Conservation (phyloP, 1,140 invertebrate genomes). For the Doryteuthis pealeii region DNA sequence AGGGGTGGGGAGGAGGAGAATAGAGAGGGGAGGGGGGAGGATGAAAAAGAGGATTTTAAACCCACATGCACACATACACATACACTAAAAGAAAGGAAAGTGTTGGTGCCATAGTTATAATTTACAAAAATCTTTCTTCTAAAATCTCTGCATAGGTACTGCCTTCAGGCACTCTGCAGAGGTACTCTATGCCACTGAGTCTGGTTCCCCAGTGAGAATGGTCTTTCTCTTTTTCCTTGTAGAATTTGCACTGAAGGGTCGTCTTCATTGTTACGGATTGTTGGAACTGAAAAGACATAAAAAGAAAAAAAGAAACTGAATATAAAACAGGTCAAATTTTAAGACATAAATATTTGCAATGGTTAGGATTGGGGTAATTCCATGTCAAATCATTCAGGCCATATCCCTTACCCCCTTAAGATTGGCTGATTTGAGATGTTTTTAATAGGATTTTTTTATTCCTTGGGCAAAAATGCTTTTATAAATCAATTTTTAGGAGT, state of each 20-base stretch:
- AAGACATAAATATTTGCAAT: too few species aligned
- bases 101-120: not conserved
- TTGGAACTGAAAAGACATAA: slow-evolving; percentile 4
- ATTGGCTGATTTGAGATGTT: too few species aligned
- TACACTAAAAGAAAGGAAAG: not conserved
- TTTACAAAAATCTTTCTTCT: slow-evolving; percentile 7
- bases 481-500: too few species aligned
- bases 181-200: not conserved
- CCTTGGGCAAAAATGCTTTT: too few species aligned
- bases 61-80: not conserved
- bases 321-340: too few species aligned
- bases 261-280: slow-evolving; percentile 3
- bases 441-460: too few species aligned
- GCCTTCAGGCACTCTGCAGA: slow-evolving; percentile 1
- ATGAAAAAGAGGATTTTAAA: not conserved
- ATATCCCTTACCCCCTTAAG: too few species aligned
- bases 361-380: too few species aligned
- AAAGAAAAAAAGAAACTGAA: too few species aligned
- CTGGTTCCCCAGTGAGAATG: not conserved
- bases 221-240: slow-evolving; percentile 7
- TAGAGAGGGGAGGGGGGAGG: too few species aligned
- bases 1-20: too few species aligned
- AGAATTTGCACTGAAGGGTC: slow-evolving; percentile 9
- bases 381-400: too few species aligned
- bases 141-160: slow-evolving; percentile 9